Conservation (phyloP, 37 sponge, comb jelly and placozoan genomes). For the Axinella damicornis region DNA sequence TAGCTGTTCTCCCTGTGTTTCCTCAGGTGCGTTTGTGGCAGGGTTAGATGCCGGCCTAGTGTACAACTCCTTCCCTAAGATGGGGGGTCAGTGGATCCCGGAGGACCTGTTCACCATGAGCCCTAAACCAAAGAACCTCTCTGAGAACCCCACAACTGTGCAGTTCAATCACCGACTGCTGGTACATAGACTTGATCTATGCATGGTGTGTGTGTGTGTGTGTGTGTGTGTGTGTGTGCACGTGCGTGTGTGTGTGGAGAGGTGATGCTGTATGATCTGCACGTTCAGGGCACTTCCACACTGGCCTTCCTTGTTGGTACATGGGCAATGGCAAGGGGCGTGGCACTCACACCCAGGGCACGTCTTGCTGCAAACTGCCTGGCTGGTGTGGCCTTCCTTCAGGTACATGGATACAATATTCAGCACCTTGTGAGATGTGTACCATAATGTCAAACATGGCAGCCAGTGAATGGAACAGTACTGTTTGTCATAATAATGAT, state of each 20-base stretch:
- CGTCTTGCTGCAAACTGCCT: conserved; percentile 87
- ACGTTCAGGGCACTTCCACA: conserved; percentile 68
- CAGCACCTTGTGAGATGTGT: no score
- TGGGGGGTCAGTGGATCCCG: conserved; percentile 95
- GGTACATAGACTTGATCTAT: no score
- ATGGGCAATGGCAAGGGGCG: conserved; percentile 88
- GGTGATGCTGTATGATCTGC: no score
- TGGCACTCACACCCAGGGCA: conserved; percentile 80
- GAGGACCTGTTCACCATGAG: conserved; percentile 80
- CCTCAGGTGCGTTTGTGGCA: conserved; percentile 96
- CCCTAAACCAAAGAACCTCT: conserved; percentile 87
- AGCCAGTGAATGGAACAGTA: no score
- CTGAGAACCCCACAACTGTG: conserved; percentile 94
- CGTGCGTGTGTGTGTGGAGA: no score
- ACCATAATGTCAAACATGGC: no score
- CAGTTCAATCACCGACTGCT: conserved; percentile 95
- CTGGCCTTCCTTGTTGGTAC: conserved; percentile 67
- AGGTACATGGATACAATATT: conserved; percentile 40
- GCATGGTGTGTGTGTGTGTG: no score
- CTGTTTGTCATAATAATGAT: no score
- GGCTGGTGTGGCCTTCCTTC: conserved; percentile 86
- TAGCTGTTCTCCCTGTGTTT: no score
- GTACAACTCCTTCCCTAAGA: conserved; percentile 99
- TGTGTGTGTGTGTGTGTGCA: no score
- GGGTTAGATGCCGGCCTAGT: conserved; percentile 99